These are phyloP conservation scores for Leucopsar rothschildi DNA, from an alignment of 2,113 vertebrate genomes.

Conservation along the genomic window DNA sequence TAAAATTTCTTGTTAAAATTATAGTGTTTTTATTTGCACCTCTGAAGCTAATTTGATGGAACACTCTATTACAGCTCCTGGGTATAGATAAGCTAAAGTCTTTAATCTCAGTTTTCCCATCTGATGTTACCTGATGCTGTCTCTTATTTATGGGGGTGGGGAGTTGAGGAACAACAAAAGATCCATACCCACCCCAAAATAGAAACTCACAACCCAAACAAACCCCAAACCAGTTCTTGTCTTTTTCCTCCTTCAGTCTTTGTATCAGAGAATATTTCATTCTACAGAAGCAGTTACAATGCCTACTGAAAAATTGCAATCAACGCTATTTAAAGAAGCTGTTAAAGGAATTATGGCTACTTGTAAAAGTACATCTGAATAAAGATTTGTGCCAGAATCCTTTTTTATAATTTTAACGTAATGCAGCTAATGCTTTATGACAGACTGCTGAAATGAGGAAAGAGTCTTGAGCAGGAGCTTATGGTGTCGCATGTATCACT, in stretches of 20 bases:
- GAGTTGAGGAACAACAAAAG: background rate
- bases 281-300: background rate
- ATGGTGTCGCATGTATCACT: background rate
- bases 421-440: background rate
- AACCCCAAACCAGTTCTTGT: background rate
- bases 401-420: background rate
- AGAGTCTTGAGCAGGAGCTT: background rate
- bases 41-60: background rate
- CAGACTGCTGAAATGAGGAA: background rate
- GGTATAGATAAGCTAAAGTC: background rate
- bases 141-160: background rate
- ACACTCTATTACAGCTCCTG: background rate
- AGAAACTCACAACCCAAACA: background rate
- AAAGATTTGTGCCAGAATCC: background rate
- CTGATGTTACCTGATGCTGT: background rate
- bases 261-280: background rate
- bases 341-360: background rate
- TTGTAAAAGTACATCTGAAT: background rate
- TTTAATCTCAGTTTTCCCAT: background rate
- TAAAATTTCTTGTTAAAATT: background rate
- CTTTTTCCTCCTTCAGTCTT: background rate
- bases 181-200: background rate
- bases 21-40: background rate
- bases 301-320: background rate
- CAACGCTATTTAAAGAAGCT: background rate